Evolutionary conservation across 2,888 invertebrate species (phyloP), one percentile per base, ranked within the genome.

Genomic region (Lasioglossum vierecki): DNA sequence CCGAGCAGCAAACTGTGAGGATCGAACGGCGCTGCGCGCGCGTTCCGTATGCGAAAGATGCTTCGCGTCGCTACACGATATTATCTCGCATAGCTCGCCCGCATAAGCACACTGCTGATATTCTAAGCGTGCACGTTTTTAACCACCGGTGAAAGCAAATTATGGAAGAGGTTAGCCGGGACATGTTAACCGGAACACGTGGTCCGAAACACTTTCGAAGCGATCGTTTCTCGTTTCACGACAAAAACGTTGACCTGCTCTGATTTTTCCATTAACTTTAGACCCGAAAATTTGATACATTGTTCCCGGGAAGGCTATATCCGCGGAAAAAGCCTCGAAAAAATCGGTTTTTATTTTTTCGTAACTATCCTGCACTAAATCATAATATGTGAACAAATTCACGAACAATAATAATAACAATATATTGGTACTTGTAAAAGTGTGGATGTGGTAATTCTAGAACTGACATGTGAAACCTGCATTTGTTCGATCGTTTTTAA

Each of bases 21-120:
- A 68, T 39, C 30, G 63, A 63, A 63, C 63, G 68, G 35, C 63
- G 13, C 22, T 26, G 35, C 22, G 30, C 30, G 66, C 9, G 4
- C 46, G 35, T 44, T 49, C 39, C 46, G 41, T 63, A 79, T 41
- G 53, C 71, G 76, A 71, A 39, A 71, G 76, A 76, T 80, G n/a
- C 35, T 30, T 71, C 49, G 60, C 76, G 70, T 80, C 60, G 22
- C 71, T 46, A 0, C n/a, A 30, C 72, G 44, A 68, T 76, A 41
- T 70, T 57, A 70, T 76, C 76, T 68, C 35, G 41, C 53, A 70
- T 76, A 66, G 41, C 70, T 76, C 11, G 41, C 53, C 46, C 60
- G 35, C 53, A 46, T 46, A 63, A 72, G 60, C 60, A 35, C 15
- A 18, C 44, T 11, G n/a, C 30, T 60, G 72, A 79, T 60, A 79